Percentiles rank a stretch among this genome's conserved stretches.
These are phyloP conservation scores for Podargus strigoides DNA, from an alignment of 2,797 vertebrate species.

Conservation along the genomic window DNA sequence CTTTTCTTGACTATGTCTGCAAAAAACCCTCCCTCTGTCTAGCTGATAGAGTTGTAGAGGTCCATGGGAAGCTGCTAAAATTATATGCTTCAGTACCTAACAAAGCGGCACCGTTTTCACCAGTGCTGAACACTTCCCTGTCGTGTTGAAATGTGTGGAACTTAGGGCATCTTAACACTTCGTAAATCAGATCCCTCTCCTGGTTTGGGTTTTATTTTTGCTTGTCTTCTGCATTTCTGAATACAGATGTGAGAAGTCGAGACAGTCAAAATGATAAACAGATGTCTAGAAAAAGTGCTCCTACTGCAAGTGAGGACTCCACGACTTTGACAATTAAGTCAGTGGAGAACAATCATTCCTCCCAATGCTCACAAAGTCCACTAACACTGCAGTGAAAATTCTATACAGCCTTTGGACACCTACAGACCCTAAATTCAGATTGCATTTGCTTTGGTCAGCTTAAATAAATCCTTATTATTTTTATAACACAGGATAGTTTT, in stretches of 20 bases:
- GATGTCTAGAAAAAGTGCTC: neutral
- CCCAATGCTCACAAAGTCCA: neutral
- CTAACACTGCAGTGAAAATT: neutral
- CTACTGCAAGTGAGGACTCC: neutral
- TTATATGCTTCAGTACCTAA: neutral
- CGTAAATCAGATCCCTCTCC: neutral
- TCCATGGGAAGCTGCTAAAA: neutral
- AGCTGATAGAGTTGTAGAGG: neutral
- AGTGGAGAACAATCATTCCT: neutral
- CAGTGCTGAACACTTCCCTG: neutral
- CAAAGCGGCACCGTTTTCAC: neutral
- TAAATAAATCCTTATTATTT: neutral
- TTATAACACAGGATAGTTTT: neutral
- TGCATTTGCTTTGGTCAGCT: neutral
- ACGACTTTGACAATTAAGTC: neutral
- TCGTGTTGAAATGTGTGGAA: neutral
- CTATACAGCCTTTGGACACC: no score
- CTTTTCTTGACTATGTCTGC: neutral
- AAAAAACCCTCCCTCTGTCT: neutral
- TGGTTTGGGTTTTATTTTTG: neutral
- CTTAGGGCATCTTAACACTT: no score
- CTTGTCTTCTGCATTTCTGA: neutral
- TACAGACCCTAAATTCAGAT: neutral
- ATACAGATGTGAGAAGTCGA: neutral
- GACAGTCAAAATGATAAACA: neutral